Conservation (phyloP, 2,888 invertebrate species). For the Zonitis immaculata region DNA sequence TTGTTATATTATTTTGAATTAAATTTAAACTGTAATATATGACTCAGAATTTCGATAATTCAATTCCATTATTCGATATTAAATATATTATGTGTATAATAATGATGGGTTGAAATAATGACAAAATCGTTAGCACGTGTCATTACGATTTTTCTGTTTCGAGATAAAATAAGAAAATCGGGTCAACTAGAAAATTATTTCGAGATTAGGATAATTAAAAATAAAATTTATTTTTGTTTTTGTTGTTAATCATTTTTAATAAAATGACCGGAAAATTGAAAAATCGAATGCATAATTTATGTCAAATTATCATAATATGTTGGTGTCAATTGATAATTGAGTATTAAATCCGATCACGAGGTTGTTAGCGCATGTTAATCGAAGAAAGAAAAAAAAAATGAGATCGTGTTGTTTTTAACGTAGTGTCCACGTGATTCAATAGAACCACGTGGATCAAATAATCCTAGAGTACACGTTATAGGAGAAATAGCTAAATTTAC, state of each 20-base stretch:
- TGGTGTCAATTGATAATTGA: slow-evolving; percentile 2
- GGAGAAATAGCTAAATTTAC: background rate
- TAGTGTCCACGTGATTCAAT: slow-evolving; percentile 11
- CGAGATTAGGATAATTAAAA: background rate
- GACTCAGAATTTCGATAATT: too few species aligned
- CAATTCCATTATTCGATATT: too few species aligned
- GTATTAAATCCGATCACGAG: slow-evolving; percentile 18
- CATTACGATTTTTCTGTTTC: background rate
- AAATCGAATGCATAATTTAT: slow-evolving; percentile 5
- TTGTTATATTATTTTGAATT: too few species aligned
- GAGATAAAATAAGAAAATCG: background rate
- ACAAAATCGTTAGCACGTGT: background rate
- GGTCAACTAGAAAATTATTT: background rate
- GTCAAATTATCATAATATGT: slow-evolving; percentile 9
- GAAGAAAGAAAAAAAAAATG: too few species aligned
- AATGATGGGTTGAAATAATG: background rate
- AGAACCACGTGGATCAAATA: background rate
- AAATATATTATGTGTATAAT: too few species aligned
- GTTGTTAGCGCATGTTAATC: slow-evolving; percentile 9
- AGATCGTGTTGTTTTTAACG: slow-evolving; percentile 7
- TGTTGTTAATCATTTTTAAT: too few species aligned
- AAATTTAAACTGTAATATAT: too few species aligned
- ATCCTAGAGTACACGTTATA: background rate
- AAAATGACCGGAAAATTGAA: background rate
- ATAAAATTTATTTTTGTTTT: background rate